Conservation (phyloP, 2,797 vertebrate genomes). For the Phrynocephalus forsythii region DNA sequence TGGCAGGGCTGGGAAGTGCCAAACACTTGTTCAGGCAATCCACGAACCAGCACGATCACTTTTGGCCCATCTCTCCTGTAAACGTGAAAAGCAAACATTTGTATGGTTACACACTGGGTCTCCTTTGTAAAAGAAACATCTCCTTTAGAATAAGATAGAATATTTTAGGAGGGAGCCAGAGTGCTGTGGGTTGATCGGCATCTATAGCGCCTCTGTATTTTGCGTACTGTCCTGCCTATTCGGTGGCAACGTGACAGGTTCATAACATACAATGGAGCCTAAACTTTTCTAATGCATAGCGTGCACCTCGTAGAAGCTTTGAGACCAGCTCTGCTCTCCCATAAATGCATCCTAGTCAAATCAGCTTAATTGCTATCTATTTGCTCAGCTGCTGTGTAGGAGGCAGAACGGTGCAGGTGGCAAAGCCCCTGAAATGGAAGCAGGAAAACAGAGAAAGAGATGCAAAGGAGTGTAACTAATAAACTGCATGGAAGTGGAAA, state of each 20-base stretch:
- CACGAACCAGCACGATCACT: no score
- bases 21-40: no score
- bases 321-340: not conserved
- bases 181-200: not conserved
- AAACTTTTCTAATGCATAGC: not conserved
- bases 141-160: not conserved
- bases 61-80: no score
- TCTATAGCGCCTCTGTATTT: not conserved
- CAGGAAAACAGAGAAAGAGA: not conserved
- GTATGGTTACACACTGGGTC: no score
- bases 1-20: no score
- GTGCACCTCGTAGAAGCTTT: not conserved
- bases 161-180: not conserved
- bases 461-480: constrained; percentile 4
- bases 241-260: not conserved
- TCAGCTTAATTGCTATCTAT: not conserved
- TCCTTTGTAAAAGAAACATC: no score
- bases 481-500: not conserved
- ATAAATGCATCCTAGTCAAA: not conserved
- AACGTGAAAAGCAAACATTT: no score
- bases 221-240: not conserved
- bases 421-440: not conserved
- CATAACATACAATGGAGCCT: not conserved
- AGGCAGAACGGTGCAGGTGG: not conserved
- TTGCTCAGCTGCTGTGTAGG: constrained; percentile 2